A percentile compares a stretch with the other conserved stretches of the same genome.
phyloP scores from a whole-genome alignment of 1,140 invertebrate genomes.

The Drosophila trapezifrons region DNA sequence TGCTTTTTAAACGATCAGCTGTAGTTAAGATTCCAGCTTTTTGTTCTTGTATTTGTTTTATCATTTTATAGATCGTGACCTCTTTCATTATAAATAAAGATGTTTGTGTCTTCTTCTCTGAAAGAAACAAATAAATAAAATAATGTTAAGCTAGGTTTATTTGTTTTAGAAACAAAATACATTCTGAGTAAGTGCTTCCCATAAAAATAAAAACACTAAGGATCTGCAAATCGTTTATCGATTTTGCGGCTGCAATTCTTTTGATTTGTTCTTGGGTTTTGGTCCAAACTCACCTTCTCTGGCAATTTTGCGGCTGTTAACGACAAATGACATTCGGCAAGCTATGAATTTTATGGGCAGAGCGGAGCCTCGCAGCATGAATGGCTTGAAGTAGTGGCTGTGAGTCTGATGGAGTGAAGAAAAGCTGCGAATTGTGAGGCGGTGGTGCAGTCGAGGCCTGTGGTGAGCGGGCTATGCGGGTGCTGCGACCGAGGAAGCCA shows the following conservation, averaged over 20 bases:
- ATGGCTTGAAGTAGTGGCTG: slow-evolving; percentile 40
- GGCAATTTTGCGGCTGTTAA: slow-evolving; percentile 68
- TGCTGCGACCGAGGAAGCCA: slow-evolving; percentile 26
- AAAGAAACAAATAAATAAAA: no score
- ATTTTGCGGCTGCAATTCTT: slow-evolving; percentile 38
- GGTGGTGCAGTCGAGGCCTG: neutral
- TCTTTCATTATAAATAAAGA: no score
- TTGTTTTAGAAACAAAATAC: neutral
- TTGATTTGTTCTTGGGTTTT: slow-evolving; percentile 24
- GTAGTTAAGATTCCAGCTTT: no score
- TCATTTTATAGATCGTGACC: no score
- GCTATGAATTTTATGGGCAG: slow-evolving; percentile 72
- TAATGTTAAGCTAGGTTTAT: no score
- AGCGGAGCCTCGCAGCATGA: slow-evolving; percentile 49
- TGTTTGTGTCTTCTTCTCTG: no score
- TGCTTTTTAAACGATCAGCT: no score
- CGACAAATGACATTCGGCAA: slow-evolving; percentile 78
- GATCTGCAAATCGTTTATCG: slow-evolving; percentile 3
- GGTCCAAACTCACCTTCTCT: neutral
- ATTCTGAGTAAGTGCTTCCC: neutral
- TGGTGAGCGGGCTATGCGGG: slow-evolving; percentile 61
- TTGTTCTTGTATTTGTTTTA: no score
- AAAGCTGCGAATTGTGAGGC: neutral
- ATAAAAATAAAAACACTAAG: neutral
- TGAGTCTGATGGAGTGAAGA: slow-evolving; percentile 15